A percentile compares a stretch with the other conserved stretches of the same genome.
These are phyloP conservation scores for Charaxes varanes DNA, from an alignment of 1,140 invertebrate genomes.

Conservation along the genomic window DNA sequence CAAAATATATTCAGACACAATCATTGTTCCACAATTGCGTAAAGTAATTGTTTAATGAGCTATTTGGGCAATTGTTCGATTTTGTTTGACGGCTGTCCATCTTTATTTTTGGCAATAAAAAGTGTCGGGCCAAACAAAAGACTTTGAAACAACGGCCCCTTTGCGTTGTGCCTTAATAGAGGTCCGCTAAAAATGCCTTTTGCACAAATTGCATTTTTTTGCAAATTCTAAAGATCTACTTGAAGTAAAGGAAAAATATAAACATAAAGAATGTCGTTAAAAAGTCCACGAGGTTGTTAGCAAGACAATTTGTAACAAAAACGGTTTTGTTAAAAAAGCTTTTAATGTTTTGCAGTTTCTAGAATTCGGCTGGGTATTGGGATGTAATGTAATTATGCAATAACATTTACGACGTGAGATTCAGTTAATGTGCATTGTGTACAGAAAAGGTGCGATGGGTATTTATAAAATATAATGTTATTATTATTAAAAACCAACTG, in stretches of 20 bases:
- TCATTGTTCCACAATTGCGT: slow-evolving; percentile 1
- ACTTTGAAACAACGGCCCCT: slow-evolving; percentile 27
- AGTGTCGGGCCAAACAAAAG: slow-evolving; percentile 23
- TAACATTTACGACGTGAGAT: too few relatives aligned
- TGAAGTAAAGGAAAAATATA: slow-evolving; percentile 16
- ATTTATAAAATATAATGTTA: too few relatives aligned
- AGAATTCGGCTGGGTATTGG: slow-evolving; percentile 13
- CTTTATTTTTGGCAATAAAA: slow-evolving; percentile 22
- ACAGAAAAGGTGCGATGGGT: too few relatives aligned
- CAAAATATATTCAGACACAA: slow-evolving; percentile 8
- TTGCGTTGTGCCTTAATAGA: slow-evolving; percentile 38
- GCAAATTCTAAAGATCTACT: slow-evolving; percentile 34
- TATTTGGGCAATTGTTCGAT: slow-evolving; percentile 37
- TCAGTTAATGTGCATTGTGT: too few relatives aligned
- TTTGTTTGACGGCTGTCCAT: slow-evolving; percentile 25
- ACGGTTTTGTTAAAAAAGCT: slow-evolving; percentile 8
- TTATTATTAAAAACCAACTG: too few relatives aligned
- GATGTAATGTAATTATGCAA: slow-evolving; percentile 9
- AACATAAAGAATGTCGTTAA: slow-evolving; percentile 25
- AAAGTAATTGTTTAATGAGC: slow-evolving; percentile 15
- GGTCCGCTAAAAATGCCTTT: slow-evolving; percentile 43
- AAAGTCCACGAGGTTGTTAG: slow-evolving; percentile 25
- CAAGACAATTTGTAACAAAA: slow-evolving; percentile 18
- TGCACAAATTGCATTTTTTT: slow-evolving; percentile 53
- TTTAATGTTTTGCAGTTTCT: slow-evolving; percentile 20